Conservation (phyloP, 2,113 vertebrate species). For the Proteles cristata region DNA sequence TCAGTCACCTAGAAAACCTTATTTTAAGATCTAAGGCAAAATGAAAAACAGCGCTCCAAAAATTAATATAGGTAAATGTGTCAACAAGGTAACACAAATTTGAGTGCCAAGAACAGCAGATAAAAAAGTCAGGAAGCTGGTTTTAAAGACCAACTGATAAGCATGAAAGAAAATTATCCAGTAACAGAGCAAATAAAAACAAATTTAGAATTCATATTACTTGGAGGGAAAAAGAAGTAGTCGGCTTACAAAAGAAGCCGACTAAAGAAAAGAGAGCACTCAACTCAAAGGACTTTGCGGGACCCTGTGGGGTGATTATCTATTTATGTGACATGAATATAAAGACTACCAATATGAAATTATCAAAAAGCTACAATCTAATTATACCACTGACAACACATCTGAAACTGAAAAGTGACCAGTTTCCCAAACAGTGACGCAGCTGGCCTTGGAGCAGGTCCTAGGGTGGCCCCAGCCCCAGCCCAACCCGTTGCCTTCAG, state of each 20-base stretch:
- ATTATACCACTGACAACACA: background rate
- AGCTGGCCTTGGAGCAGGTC: background rate
- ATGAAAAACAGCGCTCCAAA: background rate
- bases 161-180: slow-evolving; percentile 39
- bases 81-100: slow-evolving; percentile 14
- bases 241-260: background rate
- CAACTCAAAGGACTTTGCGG: background rate
- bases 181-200: slow-evolving; percentile 20
- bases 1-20: background rate
- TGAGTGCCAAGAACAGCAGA: background rate
- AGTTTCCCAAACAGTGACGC: background rate
- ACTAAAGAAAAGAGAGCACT: background rate
- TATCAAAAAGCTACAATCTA: background rate
- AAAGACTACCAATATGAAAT: slow-evolving; percentile 4
- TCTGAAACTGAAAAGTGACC: slow-evolving; percentile 39
- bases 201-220: slow-evolving; percentile 7
- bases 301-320: background rate
- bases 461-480: background rate
- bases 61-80: background rate
- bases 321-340: background rate
- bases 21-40: slow-evolving; percentile 41
- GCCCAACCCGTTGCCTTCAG: background rate
- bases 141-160: slow-evolving; percentile 3
- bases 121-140: background rate
- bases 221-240: background rate